phyloP scores from a whole-genome alignment of 2,888 invertebrate genomes.

The Adineta ricciae region DNA sequence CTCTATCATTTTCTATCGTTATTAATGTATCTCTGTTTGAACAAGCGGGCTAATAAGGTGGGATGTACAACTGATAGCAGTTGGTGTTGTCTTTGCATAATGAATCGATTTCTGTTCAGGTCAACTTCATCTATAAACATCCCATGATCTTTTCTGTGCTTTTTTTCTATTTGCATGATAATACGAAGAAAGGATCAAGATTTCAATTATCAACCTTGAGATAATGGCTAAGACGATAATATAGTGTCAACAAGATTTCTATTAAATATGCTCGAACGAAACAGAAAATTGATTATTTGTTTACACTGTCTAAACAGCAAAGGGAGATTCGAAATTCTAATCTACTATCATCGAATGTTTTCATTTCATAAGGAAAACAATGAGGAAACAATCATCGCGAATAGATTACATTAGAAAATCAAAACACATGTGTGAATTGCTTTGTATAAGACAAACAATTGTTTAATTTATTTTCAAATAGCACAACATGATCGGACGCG shows the following conservation, averaged over 20 bases:
- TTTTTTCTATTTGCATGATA: neutral
- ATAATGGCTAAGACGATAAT: neutral
- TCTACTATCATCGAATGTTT: neutral
- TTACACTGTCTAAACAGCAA: neutral
- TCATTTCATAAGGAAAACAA: neutral
- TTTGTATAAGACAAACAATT: neutral
- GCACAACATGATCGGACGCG: neutral
- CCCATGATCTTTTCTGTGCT: neutral
- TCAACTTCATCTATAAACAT: neutral
- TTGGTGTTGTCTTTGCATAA: conserved; percentile 11
- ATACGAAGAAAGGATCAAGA: neutral
- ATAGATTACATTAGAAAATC: neutral
- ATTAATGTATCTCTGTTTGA: neutral
- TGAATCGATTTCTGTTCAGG: neutral
- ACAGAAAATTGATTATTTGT: neutral
- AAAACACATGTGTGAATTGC: neutral
- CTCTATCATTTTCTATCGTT: neutral
- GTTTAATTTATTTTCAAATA: neutral
- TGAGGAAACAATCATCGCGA: too few species aligned
- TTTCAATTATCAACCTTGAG: conserved; percentile 3
- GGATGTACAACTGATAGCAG: neutral
- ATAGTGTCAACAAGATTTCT: neutral
- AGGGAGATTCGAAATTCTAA: too few species aligned
- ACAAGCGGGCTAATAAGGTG: neutral
- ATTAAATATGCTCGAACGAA: neutral